Evolutionary conservation across 2,888 invertebrate genomes (phyloP).

Genomic region (Agrochola litura): DNA sequence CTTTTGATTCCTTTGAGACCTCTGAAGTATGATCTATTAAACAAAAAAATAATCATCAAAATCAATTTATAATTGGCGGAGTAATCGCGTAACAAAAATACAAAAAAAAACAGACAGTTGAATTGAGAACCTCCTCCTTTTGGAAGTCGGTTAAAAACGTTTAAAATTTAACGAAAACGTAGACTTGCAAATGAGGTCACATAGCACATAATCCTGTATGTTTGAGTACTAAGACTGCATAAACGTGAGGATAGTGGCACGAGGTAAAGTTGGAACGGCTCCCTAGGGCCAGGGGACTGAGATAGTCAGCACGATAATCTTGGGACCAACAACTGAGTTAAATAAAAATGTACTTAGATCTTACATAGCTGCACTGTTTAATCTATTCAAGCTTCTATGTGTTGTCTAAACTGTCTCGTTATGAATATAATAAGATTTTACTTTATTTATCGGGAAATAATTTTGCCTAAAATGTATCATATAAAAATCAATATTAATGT

Average conservation of each 20-base stretch:
- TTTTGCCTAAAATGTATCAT: not conserved
- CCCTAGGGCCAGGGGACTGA: constrained; percentile 12
- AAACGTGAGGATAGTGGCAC: not conserved
- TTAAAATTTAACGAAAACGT: constrained; percentile 14
- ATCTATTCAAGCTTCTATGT: not conserved
- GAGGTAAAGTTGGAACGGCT: constrained; percentile 30
- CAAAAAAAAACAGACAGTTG: no score
- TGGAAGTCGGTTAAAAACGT: constrained; percentile 3
- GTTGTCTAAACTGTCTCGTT: not conserved
- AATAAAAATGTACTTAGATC: constrained; percentile 30
- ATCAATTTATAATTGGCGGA: no score
- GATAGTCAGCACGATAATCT: constrained; percentile 36
- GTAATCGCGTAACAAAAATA: no score
- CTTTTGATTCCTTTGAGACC: no score
- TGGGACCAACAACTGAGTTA: constrained; percentile 37
- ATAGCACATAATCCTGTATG: constrained; percentile 11
- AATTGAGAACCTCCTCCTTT: no score
- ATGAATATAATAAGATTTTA: not conserved
- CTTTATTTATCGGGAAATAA: no score
- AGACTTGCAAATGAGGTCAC: constrained; percentile 21
- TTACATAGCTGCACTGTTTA: not conserved
- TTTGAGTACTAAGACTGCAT: constrained; percentile 27
- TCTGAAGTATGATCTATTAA: no score
- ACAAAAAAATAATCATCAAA: no score
- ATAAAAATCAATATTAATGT: not conserved